phyloP scores from a whole-genome alignment of 2,888 invertebrate genomes.

The Philopedon plagiatum region DNA sequence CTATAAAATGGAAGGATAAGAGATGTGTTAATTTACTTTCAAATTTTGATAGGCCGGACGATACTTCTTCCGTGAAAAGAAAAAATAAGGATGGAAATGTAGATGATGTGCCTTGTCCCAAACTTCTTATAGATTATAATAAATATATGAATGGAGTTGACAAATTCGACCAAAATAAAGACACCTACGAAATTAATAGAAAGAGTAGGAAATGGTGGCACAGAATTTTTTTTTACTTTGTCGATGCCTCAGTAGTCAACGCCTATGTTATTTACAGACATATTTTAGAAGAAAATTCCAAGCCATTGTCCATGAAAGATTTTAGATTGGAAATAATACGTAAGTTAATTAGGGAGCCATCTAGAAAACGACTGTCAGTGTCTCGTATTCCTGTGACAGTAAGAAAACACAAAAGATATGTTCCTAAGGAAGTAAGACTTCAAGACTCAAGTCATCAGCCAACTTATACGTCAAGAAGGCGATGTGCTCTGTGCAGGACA shows the following conservation, averaged over 20 bases:
- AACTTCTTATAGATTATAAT: slow-evolving; percentile 56
- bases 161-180: slow-evolving; percentile 55
- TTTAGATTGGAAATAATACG: slow-evolving; percentile 45
- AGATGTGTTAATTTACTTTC: slow-evolving; percentile 56
- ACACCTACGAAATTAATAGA: slow-evolving; percentile 56
- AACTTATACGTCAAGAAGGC: not conserved
- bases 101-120: slow-evolving; percentile 53
- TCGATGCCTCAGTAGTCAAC: slow-evolving; percentile 56
- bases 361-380: too few species aligned
- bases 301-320: slow-evolving; percentile 43
- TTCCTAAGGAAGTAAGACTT: too few species aligned
- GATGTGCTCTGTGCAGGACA: slow-evolving; percentile 26
- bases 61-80: slow-evolving; percentile 41
- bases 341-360: too few species aligned
- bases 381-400: too few species aligned
- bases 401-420: too few species aligned
- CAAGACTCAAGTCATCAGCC: slow-evolving; percentile 36
- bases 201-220: too few species aligned
- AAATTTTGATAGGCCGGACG: slow-evolving; percentile 55
- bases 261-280: slow-evolving; percentile 41
- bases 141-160: slow-evolving; percentile 59
- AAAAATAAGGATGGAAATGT: slow-evolving; percentile 52
- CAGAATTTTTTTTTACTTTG: slow-evolving; percentile 56
- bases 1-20: slow-evolving; percentile 57
- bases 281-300: too few species aligned